Percentiles rank a stretch among this genome's conserved stretches.
These are phyloP conservation scores for Sebastes iracundus DNA, from an alignment of 2,797 vertebrate species.

Conservation along the genomic window DNA sequence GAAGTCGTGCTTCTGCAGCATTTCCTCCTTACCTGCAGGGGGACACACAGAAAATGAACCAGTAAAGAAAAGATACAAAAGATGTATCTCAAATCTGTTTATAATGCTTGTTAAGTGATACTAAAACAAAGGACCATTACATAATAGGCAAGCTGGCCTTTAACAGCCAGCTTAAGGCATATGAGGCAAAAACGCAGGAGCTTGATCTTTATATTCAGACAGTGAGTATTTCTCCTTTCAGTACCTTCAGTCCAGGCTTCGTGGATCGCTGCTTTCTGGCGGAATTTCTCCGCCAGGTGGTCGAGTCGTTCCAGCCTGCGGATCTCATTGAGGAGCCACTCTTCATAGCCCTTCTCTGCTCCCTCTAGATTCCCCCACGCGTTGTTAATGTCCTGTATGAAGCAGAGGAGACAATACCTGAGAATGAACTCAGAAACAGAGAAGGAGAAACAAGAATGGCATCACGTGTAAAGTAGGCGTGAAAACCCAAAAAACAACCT, in stretches of 20 bases:
- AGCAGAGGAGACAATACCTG: not conserved
- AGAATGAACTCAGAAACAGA: not conserved
- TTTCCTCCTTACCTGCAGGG: slow-evolving; percentile 91
- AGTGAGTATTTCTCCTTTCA: not conserved
- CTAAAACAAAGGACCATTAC: not conserved
- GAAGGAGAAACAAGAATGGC: not conserved
- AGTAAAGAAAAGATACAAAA: not conserved
- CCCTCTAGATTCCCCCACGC: slow-evolving; percentile 95
- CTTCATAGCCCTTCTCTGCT: slow-evolving; percentile 97
- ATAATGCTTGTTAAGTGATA: not conserved
- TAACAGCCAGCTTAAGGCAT: not conserved
- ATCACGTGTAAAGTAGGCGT: not conserved
- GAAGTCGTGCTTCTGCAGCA: slow-evolving; percentile 93
- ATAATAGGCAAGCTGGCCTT: not conserved
- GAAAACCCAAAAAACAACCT: not conserved
- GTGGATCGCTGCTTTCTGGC: slow-evolving; percentile 97
- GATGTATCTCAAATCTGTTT: not conserved
- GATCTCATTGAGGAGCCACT: slow-evolving; percentile 98
- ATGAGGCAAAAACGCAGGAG: not conserved
- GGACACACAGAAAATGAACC: slow-evolving; percentile 1
- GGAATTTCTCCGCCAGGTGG: slow-evolving; percentile 97
- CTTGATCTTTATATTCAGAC: not conserved
- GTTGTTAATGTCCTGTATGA: slow-evolving; percentile 92
- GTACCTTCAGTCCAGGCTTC: slow-evolving; percentile 94
- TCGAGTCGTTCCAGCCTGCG: slow-evolving; percentile 96